Conservation (phyloP, 2,113 vertebrate genomes). For the Podarcis muralis region DNA sequence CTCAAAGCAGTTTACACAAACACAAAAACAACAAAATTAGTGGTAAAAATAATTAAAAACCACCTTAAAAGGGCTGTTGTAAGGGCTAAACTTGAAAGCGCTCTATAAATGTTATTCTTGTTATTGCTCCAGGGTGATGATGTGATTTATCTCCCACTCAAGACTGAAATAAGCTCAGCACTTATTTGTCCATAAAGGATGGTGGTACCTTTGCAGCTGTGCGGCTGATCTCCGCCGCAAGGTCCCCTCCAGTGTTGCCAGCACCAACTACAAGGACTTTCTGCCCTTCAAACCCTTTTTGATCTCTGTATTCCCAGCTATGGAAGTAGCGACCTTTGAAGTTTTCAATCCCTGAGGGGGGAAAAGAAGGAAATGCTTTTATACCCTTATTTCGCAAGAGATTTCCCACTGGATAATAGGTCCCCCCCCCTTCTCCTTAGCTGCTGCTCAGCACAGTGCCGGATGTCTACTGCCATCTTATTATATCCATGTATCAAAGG, state of each 20-base stretch:
- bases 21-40: no score
- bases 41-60: no score
- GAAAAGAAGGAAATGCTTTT: conserved; percentile 16
- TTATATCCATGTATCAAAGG: neutral
- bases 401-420: accelerated
- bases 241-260: conserved; percentile 88
- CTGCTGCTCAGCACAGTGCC: neutral
- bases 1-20: no score
- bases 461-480: neutral
- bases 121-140: neutral
- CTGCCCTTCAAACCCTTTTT: conserved; percentile 78
- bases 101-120: no score
- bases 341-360: conserved; percentile 79
- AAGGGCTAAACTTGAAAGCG: neutral
- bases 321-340: conserved; percentile 85
- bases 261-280: conserved; percentile 85
- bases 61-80: neutral
- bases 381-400: neutral
- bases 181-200: accelerated
- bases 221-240: conserved; percentile 85
- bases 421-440: neutral
- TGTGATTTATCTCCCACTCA: neutral
- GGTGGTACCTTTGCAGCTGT: conserved; percentile 80
- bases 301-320: conserved; percentile 84
- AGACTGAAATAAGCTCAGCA: neutral